phyloP scores from a whole-genome alignment of 1,140 invertebrate species.

The Sinella curviseta region DNA sequence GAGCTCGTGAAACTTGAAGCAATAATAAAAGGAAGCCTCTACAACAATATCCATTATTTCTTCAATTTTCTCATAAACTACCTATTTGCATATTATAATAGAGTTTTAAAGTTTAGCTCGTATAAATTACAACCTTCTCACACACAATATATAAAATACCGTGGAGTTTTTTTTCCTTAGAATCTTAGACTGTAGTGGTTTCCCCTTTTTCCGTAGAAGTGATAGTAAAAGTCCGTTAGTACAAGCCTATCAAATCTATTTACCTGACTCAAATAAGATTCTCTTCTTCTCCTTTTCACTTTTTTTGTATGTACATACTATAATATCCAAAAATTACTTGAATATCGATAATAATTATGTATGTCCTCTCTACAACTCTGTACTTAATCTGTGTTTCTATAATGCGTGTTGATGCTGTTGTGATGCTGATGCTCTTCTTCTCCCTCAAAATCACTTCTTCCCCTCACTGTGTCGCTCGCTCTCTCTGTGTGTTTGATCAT shows the following conservation, averaged over 20 bases:
- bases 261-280: too few relatives aligned
- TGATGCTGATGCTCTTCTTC: slow-evolving; percentile 9
- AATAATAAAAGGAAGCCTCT: neutral
- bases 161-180: too few relatives aligned
- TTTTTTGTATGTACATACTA: too few relatives aligned
- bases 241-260: too few relatives aligned
- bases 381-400: neutral
- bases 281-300: too few relatives aligned
- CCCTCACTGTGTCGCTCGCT: neutral
- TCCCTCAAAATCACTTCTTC: slow-evolving; percentile 14
- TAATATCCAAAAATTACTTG: too few relatives aligned
- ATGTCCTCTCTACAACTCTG: neutral
- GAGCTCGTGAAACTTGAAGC: neutral
- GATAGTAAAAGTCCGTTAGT: too few relatives aligned
- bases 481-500: slow-evolving; percentile 16
- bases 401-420: slow-evolving; percentile 19
- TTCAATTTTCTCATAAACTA: neutral
- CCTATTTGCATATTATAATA: neutral
- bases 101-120: too few relatives aligned
- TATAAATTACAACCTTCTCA: neutral
- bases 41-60: neutral
- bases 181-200: too few relatives aligned
- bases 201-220: too few relatives aligned
- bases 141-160: too few relatives aligned
- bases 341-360: too few relatives aligned